Evolutionary conservation across 2,888 invertebrate genomes (phyloP).

Genomic region (Eurytoma californica): DNA sequence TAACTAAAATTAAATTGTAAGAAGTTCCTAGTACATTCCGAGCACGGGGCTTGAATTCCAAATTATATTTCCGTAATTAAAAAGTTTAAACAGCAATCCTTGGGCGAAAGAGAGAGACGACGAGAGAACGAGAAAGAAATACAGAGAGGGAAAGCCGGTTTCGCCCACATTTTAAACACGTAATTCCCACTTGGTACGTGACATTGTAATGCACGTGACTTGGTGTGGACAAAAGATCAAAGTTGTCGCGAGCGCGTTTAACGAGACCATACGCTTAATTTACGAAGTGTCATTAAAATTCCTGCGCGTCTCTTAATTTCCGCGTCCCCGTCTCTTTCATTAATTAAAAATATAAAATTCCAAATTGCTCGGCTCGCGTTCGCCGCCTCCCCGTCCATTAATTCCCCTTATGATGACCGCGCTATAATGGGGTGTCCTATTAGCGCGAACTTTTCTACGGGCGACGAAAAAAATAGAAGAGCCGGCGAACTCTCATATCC

Average conservation of each 20-base stretch:
- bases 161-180: conserved; percentile 21
- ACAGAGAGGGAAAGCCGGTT: conserved; percentile 21
- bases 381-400: background rate
- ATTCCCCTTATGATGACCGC: conserved; percentile 3
- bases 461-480: background rate
- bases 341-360: too few relatives aligned
- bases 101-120: background rate
- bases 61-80: conserved; percentile 40
- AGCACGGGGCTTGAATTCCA: conserved; percentile 19
- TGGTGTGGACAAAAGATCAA: conserved; percentile 30
- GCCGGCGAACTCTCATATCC: background rate
- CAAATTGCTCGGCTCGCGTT: too few relatives aligned
- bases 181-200: background rate
- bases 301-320: conserved; percentile 15
- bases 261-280: conserved; percentile 36
- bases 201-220: conserved; percentile 25
- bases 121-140: too few relatives aligned
- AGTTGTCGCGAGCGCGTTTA: conserved; percentile 22
- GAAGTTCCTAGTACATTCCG: conserved; percentile 26
- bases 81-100: conserved; percentile 18
- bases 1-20: conserved; percentile 33
- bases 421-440: background rate
- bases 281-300: conserved; percentile 42
- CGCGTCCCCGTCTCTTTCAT: background rate
- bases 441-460: background rate